Conservation (phyloP, 2,113 vertebrate genomes). For the Albula glossodonta region DNA sequence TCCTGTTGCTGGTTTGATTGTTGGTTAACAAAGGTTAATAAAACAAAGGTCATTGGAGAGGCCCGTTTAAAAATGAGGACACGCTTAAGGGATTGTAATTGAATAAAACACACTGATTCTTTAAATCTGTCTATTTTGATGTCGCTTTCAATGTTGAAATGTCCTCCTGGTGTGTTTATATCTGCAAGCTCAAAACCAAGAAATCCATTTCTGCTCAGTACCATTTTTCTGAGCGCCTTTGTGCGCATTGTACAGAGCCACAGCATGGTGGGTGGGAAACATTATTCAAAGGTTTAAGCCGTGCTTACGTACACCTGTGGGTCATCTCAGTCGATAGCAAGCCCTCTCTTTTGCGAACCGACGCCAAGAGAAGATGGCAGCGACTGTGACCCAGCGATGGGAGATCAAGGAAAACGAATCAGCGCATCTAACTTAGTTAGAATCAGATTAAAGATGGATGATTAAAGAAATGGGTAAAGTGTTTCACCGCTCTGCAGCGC, state of each 20-base stretch:
- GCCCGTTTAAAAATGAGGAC: no score
- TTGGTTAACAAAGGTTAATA: no score
- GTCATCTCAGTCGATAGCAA: conserved; percentile 1
- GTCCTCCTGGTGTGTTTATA: no score
- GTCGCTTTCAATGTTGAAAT: no score
- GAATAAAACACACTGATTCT: no score
- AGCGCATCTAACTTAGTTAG: conserved; percentile 28
- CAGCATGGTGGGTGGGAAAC: not conserved
- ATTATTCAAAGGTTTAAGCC: not conserved
- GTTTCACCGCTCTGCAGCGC: conserved; percentile 41
- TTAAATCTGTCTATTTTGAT: no score
- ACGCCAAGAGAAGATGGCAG: conserved; percentile 49
- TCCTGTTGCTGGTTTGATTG: no score
- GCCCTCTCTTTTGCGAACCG: not conserved
- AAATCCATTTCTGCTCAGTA: not conserved
- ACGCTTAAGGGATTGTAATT: no score
- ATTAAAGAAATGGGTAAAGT: conserved; percentile 24
- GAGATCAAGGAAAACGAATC: conserved; percentile 47
- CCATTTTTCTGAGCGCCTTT: not conserved
- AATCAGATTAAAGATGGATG: conserved; percentile 57
- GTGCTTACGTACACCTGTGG: not conserved
- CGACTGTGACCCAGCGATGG: conserved; percentile 55
- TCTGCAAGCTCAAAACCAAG: no score
- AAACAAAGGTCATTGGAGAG: no score
- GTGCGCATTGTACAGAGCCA: not conserved